Conservation (phyloP, 2,888 invertebrate genomes). For the Dascillus cervinus region DNA sequence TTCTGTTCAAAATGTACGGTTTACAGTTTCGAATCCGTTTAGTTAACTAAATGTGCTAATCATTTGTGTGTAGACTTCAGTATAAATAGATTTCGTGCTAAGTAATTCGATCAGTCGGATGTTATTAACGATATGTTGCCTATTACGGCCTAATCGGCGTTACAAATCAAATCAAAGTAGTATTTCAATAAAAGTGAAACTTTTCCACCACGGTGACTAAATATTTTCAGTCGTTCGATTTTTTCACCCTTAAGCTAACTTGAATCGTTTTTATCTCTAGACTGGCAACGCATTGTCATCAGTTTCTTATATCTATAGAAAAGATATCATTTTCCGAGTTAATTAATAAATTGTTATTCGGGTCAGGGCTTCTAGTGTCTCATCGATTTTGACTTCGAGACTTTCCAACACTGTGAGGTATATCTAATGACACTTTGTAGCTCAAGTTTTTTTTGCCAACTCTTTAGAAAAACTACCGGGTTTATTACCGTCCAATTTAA, state of each 20-base stretch:
- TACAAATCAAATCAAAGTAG: too few species aligned
- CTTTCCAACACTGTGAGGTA: conserved; percentile 8
- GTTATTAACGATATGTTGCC: conserved; percentile 8
- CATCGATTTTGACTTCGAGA: conserved; percentile 8
- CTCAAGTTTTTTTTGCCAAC: too few species aligned
- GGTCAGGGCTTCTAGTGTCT: conserved; percentile 16
- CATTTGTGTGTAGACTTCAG: conserved; percentile 12
- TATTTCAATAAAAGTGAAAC: too few species aligned
- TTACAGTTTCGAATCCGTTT: conserved; percentile 28
- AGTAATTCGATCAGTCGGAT: conserved; percentile 10
- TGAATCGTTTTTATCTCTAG: conserved; percentile 21
- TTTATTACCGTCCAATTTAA: too few species aligned
- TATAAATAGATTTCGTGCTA: conserved; percentile 12
- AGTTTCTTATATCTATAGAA: conserved; percentile 23
- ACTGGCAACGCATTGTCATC: conserved; percentile 23
- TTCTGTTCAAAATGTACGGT: conserved; percentile 26
- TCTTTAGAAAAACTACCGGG: too few species aligned
- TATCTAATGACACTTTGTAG: too few species aligned
- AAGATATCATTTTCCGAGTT: conserved; percentile 23
- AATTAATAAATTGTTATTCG: conserved; percentile 27
- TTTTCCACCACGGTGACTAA: too few species aligned
- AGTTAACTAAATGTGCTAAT: conserved; percentile 29
- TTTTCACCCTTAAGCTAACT: conserved; percentile 22
- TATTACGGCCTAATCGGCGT: too few species aligned
- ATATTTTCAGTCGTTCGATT: conserved; percentile 21